Conservation (phyloP, 2,888 invertebrate species). For the Ectemnius continuus region DNA sequence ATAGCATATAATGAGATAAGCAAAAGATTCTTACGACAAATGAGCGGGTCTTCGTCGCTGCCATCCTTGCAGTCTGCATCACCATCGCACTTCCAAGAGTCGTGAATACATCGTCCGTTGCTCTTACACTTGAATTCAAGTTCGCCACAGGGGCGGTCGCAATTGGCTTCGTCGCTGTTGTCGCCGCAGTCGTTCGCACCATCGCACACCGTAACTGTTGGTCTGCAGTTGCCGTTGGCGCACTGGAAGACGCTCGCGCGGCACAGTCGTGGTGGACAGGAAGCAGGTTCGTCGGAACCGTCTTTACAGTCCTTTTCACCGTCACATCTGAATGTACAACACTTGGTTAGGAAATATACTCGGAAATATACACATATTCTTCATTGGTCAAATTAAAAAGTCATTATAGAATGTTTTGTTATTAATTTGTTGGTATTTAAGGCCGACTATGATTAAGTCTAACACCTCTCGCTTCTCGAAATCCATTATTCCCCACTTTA, state of each 20-base stretch:
- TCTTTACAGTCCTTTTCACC: conserved; percentile 96
- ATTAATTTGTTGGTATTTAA: too few species aligned
- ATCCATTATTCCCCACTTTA: too few species aligned
- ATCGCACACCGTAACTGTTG: conserved; percentile 95
- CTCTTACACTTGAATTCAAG: conserved; percentile 94
- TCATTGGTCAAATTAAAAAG: too few species aligned
- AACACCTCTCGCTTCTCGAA: too few species aligned
- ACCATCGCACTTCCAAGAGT: conserved; percentile 96
- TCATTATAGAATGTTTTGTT: too few species aligned
- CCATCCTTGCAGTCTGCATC: conserved; percentile 96
- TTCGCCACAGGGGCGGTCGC: conserved; percentile 90
- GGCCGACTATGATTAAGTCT: too few species aligned
- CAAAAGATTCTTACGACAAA: conserved; percentile 84
- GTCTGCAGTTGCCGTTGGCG: conserved; percentile 94
- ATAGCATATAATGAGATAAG: not conserved
- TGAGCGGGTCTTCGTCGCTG: conserved; percentile 93
- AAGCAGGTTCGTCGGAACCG: conserved; percentile 91
- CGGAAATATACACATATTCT: too few species aligned
- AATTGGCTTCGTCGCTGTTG: conserved; percentile 91
- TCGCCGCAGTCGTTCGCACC: conserved; percentile 96
- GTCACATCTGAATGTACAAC: conserved; percentile 82
- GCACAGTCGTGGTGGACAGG: conserved; percentile 91
- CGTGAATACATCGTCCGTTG: conserved; percentile 92
- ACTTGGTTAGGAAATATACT: too few species aligned
- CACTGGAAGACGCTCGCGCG: conserved; percentile 96